Evolutionary conservation across 2,888 invertebrate genomes (phyloP), one percentile per base, ranked within the genome.

Genomic region (Linhomoeus sp.): DNA sequence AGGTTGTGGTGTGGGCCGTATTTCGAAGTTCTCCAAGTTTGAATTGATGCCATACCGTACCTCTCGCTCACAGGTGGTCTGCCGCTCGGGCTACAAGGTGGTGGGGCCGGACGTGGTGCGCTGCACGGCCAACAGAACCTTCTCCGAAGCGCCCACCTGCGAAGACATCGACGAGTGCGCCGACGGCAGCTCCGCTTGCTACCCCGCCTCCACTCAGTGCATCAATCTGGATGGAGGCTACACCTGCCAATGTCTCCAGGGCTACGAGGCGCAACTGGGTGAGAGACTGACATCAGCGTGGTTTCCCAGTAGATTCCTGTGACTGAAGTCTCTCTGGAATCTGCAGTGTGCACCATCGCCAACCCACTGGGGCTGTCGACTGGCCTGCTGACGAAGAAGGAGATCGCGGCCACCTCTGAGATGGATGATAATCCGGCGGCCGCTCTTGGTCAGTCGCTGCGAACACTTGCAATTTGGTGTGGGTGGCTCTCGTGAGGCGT

Each of bases 121-220:
- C 14, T 63, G 63, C 45, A 49, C 60, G 37, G 58, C 62, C 36
- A 62, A 63, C 48, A 62, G 62, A 45, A 59, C 61, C 3, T 53
- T 63, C 15, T 50, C 49, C 36, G 36, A 36, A 19, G 40, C 55
- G 3, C 56, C 62, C 2, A 47, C 49, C 17, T 63, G 63, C 46
- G 49, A 52, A 1, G 63, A 63, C 49, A 50, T 64, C 7, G 58
- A 63, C 47, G 63, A 63, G 50, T 63, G 63, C 46, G 49, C 50
- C 2, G 57, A 59, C 9, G 56, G 56, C 35, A 33, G 49, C 24
- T 53, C 57, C 9, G 55, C 54, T 23, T 63, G 63, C 46, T 54
- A 55, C 25, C 48, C 37, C 22, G 36, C 45, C 39, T 55, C 55
- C 17, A 61, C 62, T 17, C 25, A 38, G 5, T 64, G 64, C 49